phyloP scores from a whole-genome alignment of 1,140 invertebrate species.

The Ganaspis sp. region DNA sequence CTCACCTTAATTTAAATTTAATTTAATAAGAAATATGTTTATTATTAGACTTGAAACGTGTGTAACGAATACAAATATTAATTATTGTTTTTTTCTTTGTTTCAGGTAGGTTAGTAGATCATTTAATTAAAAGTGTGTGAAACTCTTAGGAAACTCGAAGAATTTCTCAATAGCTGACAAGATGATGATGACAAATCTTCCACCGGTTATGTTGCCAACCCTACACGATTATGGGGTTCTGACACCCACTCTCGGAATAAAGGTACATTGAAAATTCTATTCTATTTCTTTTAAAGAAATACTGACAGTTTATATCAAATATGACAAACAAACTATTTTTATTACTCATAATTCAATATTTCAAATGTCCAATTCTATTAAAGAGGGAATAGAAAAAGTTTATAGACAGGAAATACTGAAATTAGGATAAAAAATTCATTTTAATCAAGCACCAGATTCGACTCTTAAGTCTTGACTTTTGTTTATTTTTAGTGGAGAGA shows the following conservation, averaged over 20 bases:
- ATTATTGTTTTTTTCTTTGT: conserved; percentile 49
- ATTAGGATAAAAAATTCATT: not conserved
- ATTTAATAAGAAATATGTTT: no score
- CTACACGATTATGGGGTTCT: conserved; percentile 74
- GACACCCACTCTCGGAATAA: conserved; percentile 73
- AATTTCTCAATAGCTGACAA: conserved; percentile 64
- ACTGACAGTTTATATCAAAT: no score
- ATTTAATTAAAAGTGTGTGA: conserved; percentile 63
- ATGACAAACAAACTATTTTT: no score
- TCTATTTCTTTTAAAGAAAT: conserved; percentile 15
- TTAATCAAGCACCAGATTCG: not conserved
- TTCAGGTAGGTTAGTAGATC: conserved; percentile 72
- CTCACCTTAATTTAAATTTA: no score
- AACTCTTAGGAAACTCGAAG: conserved; percentile 56
- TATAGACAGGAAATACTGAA: not conserved
- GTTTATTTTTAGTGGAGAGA: not conserved
- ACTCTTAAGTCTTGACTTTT: not conserved
- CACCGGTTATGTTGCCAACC: conserved; percentile 74
- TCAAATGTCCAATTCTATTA: no score
- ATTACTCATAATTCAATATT: no score
- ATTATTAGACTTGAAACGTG: no score
- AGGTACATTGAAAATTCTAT: conserved; percentile 64
- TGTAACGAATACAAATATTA: not conserved
- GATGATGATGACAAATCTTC: conserved; percentile 76
- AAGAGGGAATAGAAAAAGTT: not conserved